A percentile compares a stretch with the other conserved stretches of the same genome.
Conservation (phyloP, 1,140 invertebrate species). For the Danaus melanippus region DNA sequence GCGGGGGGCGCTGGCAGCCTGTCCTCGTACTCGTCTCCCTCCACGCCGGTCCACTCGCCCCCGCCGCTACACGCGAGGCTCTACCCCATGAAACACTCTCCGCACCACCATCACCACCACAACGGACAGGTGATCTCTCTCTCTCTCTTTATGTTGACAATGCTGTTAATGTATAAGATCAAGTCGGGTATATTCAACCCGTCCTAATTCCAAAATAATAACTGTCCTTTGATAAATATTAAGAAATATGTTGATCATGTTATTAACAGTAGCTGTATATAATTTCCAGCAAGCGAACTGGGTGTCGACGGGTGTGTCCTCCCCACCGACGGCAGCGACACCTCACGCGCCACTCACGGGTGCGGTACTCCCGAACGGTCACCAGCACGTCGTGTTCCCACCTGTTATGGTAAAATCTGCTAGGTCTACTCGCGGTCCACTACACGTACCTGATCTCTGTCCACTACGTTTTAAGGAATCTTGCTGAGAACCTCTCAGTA, state of each 20-base stretch:
- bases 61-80: constrained; percentile 78
- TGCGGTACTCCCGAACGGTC: constrained; percentile 41
- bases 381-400: constrained; percentile 44
- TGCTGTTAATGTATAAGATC: background rate
- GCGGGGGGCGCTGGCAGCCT: constrained; percentile 88
- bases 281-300: constrained; percentile 42
- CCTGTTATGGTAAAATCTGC: constrained; percentile 42
- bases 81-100: constrained; percentile 49
- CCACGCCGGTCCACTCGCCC: constrained; percentile 89
- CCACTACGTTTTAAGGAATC: too few relatives aligned
- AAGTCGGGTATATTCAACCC: too few relatives aligned
- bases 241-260: too few relatives aligned
- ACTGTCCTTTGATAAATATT: too few relatives aligned
- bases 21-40: constrained; percentile 93
- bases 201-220: too few relatives aligned
- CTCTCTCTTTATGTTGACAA: background rate
- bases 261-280: background rate
- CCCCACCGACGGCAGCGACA: constrained; percentile 44
- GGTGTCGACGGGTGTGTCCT: constrained; percentile 51
- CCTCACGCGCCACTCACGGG: constrained; percentile 32
- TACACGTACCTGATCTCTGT: too few relatives aligned
- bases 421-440: too few relatives aligned
- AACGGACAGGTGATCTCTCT: constrained; percentile 38
- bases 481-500: too few relatives aligned
- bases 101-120: constrained; percentile 47